Conservation (phyloP, 2,113 vertebrate genomes). For the Apodemus sylvaticus region DNA sequence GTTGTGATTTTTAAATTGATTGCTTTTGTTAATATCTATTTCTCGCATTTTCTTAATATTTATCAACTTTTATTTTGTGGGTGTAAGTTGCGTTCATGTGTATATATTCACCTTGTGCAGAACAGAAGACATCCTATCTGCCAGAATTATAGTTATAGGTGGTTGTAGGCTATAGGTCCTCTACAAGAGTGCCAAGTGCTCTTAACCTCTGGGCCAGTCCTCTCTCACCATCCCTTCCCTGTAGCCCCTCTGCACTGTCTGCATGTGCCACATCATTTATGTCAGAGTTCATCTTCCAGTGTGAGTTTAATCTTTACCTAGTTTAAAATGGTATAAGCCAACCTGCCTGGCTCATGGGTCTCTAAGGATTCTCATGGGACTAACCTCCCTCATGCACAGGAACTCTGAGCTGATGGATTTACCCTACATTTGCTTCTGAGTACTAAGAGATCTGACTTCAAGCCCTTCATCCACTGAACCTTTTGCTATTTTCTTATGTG, state of each 20-base stretch:
- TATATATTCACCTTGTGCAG: neutral
- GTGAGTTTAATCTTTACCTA: neutral
- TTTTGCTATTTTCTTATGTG: neutral
- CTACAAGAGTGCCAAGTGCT: neutral
- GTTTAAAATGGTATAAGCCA: neutral
- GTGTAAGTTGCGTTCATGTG: neutral
- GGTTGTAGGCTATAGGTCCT: neutral
- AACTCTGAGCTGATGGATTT: neutral
- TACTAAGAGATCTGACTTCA: neutral
- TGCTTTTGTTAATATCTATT: neutral
- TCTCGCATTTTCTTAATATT: neutral
- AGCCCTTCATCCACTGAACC: neutral
- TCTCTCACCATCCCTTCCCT: neutral
- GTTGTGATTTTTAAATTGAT: neutral
- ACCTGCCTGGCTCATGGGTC: neutral
- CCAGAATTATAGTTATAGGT: neutral
- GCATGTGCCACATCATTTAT: neutral
- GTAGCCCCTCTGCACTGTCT: rapidly evolving
- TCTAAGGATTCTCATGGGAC: neutral
- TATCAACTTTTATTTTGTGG: neutral
- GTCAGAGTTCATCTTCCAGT: neutral
- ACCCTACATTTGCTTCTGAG: neutral
- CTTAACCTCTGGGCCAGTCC: too few relatives aligned
- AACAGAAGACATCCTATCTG: neutral
- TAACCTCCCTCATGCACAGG: neutral